These are phyloP conservation scores for Melanotaenia boesemani DNA, from an alignment of 2,797 vertebrate genomes.

Conservation along the genomic window DNA sequence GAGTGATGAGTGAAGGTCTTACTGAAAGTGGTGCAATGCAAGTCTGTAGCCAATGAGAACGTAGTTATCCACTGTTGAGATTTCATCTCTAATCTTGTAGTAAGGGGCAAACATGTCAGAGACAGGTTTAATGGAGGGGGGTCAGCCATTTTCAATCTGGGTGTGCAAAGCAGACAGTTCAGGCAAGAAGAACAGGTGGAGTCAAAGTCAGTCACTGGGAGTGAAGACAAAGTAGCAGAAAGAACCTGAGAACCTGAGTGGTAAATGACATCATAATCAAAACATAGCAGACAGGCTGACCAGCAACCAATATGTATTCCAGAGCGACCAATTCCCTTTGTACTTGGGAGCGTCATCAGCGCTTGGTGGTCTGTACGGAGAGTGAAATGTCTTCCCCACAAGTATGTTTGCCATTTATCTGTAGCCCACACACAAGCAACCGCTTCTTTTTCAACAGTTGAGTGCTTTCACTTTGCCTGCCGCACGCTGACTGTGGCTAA, in stretches of 20 bases:
- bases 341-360: neutral
- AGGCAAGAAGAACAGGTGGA: neutral
- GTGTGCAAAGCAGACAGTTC: neutral
- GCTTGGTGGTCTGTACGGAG: no score
- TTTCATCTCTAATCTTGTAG: no score
- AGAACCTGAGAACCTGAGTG: neutral
- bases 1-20: neutral
- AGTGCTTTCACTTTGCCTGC: neutral
- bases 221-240: neutral
- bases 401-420: constrained; percentile 18
- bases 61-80: no score
- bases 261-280: constrained; percentile 14
- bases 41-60: no score
- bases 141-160: constrained; percentile 1
- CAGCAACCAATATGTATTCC: neutral
- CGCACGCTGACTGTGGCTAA: no score
- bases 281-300: constrained; percentile 10
- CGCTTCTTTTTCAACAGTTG: neutral
- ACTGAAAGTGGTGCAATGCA: neutral
- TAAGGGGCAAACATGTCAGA: no score
- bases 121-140: no score
- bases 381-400: neutral
- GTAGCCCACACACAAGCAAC: no score
- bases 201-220: neutral
- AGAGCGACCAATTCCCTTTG: neutral